Percentiles rank a stretch among this genome's conserved stretches.
These are phyloP conservation scores for Drosophila tropicalis DNA, from an alignment of 1,140 invertebrate genomes.

Conservation along the genomic window DNA sequence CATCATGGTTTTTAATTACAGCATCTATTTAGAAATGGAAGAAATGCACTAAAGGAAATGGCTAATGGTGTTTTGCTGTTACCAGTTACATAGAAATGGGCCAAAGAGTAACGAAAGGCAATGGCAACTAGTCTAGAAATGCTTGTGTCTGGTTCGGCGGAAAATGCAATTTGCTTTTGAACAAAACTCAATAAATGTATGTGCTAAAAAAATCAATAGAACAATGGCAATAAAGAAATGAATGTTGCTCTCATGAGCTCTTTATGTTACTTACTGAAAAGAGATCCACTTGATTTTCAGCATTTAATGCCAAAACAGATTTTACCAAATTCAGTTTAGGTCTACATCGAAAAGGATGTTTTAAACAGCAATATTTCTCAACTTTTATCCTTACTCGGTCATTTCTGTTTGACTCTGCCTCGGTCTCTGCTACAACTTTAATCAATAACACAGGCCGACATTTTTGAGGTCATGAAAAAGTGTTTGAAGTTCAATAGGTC, in stretches of 20 bases:
- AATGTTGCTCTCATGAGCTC: too few relatives aligned
- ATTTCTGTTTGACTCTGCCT: too few relatives aligned
- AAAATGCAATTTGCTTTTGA: not conserved
- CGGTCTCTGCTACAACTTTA: not conserved
- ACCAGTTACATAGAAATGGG: constrained; percentile 5
- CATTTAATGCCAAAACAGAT: too few relatives aligned
- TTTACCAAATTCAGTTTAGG: not conserved
- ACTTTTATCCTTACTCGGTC: not conserved
- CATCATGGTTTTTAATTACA: constrained; percentile 49
- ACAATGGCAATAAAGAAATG: too few relatives aligned
- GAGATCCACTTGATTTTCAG: too few relatives aligned
- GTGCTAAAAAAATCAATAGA: not conserved
- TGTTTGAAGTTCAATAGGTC: too few relatives aligned
- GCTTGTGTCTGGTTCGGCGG: not conserved
- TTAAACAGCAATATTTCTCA: not conserved
- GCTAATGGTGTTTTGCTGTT: constrained; percentile 19
- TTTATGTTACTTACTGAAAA: too few relatives aligned
- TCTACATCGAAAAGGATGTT: not conserved
- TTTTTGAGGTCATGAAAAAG: too few relatives aligned
- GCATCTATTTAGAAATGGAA: constrained; percentile 49
- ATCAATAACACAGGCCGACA: too few relatives aligned
- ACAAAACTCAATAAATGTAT: not conserved
- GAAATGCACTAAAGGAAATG: constrained; percentile 33
- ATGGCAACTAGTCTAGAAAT: not conserved
- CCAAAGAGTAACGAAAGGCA: constrained; percentile 3